Evolutionary conservation across 1,140 invertebrate species (phyloP).

Genomic region (Drosophila persimilis): DNA sequence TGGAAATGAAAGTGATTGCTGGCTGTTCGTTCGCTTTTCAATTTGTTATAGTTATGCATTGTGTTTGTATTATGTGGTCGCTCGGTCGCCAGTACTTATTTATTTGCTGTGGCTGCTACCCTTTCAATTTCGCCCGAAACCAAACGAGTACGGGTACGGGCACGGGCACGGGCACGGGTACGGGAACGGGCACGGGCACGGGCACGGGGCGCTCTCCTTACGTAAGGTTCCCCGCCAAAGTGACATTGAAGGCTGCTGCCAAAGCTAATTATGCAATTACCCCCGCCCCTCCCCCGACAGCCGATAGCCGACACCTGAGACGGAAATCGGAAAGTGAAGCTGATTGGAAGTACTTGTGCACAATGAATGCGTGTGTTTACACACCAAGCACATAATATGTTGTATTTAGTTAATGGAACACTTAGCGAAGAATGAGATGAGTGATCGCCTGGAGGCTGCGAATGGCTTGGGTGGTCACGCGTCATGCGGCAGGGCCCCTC

Average conservation of each 20-base stretch:
- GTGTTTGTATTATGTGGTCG: constrained; percentile 37
- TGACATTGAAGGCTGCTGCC: constrained; percentile 61
- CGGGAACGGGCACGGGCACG: neutral
- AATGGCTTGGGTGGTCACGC: neutral
- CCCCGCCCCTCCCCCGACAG: neutral
- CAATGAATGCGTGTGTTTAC: constrained; percentile 16
- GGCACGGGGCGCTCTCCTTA: constrained; percentile 39
- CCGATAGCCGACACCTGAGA: constrained; percentile 20
- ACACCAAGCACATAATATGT: constrained; percentile 4
- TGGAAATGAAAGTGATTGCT: constrained; percentile 66
- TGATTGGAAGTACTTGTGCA: constrained; percentile 15
- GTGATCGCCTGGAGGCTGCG: neutral
- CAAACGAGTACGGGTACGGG: no score
- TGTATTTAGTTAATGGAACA: constrained; percentile 37
- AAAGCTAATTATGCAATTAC: constrained; percentile 74
- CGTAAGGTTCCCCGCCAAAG: constrained; percentile 49
- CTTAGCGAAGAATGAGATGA: constrained; percentile 15
- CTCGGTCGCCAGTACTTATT: constrained; percentile 11
- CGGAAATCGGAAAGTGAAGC: constrained; percentile 50
- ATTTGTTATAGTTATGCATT: constrained; percentile 73
- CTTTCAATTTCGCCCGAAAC: constrained; percentile 49
- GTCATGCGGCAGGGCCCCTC: no score
- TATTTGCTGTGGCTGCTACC: constrained; percentile 36
- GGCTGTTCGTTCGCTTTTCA: constrained; percentile 47
- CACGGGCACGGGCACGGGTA: neutral